A percentile compares a stretch with the other conserved stretches of the same genome.
Evolutionary conservation across 2,888 invertebrate species (phyloP).

Genomic region (Julus scandinavius): DNA sequence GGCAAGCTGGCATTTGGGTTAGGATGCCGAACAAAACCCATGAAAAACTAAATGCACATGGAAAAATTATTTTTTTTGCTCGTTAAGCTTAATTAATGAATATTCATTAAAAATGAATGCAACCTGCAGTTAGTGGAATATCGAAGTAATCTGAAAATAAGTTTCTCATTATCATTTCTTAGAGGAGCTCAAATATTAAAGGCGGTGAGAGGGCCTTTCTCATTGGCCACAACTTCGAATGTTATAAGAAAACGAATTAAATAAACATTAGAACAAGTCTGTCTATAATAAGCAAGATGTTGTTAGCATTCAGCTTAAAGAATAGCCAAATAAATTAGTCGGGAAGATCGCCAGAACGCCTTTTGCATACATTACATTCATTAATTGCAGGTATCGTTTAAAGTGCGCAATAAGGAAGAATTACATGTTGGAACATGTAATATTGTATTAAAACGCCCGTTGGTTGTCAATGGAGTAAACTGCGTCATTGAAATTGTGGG

Average conservation of each 20-base stretch:
- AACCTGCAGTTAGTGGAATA: conserved; percentile 26
- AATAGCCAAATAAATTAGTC: neutral
- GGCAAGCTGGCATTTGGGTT: conserved; percentile 8
- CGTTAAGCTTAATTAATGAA: conserved; percentile 35
- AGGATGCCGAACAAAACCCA: neutral
- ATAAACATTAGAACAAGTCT: neutral
- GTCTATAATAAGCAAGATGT: neutral
- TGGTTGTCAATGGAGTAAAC: no score
- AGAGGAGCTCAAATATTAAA: conserved; percentile 9
- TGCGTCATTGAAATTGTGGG: no score
- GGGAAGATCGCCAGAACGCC: no score
- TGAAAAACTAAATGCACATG: neutral
- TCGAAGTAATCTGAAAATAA: conserved; percentile 39
- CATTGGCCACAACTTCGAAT: neutral
- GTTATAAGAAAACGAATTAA: neutral
- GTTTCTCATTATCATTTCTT: conserved; percentile 30
- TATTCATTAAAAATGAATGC: conserved; percentile 35
- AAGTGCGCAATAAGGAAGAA: no score
- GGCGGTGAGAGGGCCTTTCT: neutral
- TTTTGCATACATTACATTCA: no score
- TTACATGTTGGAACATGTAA: no score
- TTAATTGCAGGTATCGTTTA: no score
- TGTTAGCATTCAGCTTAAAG: neutral
- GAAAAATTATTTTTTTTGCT: neutral
- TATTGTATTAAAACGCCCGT: no score